These are phyloP conservation scores for Trididemnum clinides DNA, from an alignment of 23 tunicate species.

Conservation along the genomic window DNA sequence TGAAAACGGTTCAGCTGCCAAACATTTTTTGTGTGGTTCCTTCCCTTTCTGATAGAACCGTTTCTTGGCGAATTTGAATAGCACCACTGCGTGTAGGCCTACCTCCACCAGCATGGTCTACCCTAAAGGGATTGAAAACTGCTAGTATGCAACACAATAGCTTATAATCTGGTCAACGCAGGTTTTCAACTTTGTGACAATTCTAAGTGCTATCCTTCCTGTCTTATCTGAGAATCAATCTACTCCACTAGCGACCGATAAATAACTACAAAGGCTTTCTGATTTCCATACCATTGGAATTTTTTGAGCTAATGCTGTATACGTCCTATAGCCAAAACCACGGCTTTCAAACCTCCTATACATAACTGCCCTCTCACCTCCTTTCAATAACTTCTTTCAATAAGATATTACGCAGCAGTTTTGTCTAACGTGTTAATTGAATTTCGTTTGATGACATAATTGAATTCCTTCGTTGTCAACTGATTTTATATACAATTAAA, in stretches of 20 bases:
- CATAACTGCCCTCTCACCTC: not conserved
- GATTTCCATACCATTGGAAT: too few species aligned
- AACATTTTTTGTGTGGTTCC: too few species aligned
- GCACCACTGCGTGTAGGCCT: too few species aligned
- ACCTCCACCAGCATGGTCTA: not conserved
- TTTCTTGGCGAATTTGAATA: too few species aligned
- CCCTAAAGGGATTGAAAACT: slow-evolving; percentile 3
- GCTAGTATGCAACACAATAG: not conserved
- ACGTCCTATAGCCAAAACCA: slow-evolving; percentile 2
- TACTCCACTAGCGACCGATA: not conserved
- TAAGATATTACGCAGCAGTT: slow-evolving; percentile 1
- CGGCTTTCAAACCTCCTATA: slow-evolving; percentile 2
- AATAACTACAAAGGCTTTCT: too few species aligned
- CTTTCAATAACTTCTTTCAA: not conserved
- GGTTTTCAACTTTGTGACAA: not conserved
- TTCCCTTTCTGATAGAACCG: too few species aligned
- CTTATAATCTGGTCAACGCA: not conserved
- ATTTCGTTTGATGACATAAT: not conserved
- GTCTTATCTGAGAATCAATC: slow-evolving; percentile 17
- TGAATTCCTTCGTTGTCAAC: slow-evolving; percentile 4
- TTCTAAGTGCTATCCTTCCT: slow-evolving; percentile 1
- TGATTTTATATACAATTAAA: not conserved
- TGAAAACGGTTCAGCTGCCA: too few species aligned
- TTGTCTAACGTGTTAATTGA: not conserved
- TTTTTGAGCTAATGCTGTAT: too few species aligned